Conservation (phyloP, 1,140 invertebrate species). For the Akabosia matsudoensis region DNA sequence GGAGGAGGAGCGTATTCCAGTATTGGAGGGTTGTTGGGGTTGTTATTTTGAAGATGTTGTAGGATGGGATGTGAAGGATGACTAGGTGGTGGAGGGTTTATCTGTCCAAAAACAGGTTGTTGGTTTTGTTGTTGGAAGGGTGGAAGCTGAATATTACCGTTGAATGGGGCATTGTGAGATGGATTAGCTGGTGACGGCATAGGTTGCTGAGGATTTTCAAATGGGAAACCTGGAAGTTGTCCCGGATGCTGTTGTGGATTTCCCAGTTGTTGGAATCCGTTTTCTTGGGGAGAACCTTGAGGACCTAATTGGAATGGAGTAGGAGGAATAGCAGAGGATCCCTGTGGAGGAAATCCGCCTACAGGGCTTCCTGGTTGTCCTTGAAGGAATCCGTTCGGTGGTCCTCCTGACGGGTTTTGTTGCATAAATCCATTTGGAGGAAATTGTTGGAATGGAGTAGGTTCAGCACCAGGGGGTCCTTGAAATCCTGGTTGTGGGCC, state of each 20-base stretch:
- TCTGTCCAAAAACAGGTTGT: not conserved
- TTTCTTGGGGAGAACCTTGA: not conserved
- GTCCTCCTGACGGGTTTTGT: not conserved
- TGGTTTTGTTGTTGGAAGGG: not conserved
- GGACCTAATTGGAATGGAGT: not conserved
- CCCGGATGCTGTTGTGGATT: conserved; percentile 12
- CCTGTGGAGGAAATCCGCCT: not conserved
- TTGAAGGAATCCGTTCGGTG: not conserved
- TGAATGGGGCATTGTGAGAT: conserved; percentile 4
- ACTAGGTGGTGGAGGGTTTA: not conserved
- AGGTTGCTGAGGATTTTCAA: too few species aligned
- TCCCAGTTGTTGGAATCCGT: not conserved
- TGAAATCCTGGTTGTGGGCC: not conserved
- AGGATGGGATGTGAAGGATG: too few species aligned
- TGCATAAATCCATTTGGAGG: not conserved
- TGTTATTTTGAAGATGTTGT: not conserved
- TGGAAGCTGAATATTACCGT: not conserved
- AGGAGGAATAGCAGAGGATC: not conserved
- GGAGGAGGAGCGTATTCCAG: conserved; percentile 1
- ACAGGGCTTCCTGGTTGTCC: not conserved
- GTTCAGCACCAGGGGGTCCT: not conserved
- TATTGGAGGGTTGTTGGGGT: conserved; percentile 13
- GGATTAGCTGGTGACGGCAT: too few species aligned
- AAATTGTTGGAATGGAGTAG: not conserved
- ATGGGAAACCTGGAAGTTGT: too few species aligned